Evolutionary conservation across 1,140 invertebrate species (phyloP).

Genomic region (Calephelis virginiensis): DNA sequence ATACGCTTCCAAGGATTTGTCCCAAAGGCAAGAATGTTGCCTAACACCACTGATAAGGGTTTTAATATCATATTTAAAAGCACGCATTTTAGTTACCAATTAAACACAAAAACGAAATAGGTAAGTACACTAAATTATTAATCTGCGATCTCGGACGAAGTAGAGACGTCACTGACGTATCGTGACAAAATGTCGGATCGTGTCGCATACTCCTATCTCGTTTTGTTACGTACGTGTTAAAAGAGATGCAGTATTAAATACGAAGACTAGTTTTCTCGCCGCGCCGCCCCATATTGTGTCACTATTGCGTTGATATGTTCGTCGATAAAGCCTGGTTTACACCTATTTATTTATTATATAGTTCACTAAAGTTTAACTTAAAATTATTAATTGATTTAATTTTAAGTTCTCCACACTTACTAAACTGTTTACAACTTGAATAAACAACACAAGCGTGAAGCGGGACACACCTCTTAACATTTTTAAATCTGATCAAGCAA

Average conservation of each 20-base stretch:
- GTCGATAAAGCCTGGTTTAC: neutral
- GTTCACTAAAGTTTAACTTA: too few species aligned
- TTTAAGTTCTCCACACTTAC: too few species aligned
- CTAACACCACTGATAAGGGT: constrained; percentile 43
- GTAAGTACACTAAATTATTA: constrained; percentile 23
- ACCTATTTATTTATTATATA: too few species aligned
- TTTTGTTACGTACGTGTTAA: constrained; percentile 24
- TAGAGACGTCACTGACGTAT: constrained; percentile 43
- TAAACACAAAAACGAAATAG: constrained; percentile 33
- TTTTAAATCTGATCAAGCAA: too few species aligned
- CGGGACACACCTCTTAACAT: too few species aligned
- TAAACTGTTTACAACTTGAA: too few species aligned
- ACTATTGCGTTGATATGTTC: neutral
- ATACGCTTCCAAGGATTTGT: constrained; percentile 54
- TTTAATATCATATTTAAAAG: constrained; percentile 57
- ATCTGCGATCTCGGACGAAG: constrained; percentile 28
- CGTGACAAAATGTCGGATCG: constrained; percentile 46
- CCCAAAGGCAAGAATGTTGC: constrained; percentile 53
- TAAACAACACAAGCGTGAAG: too few species aligned
- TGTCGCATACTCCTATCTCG: constrained; percentile 35
- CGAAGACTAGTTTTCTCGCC: constrained; percentile 8
- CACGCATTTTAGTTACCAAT: constrained; percentile 30
- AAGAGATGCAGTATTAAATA: constrained; percentile 24
- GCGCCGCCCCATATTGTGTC: too few species aligned
- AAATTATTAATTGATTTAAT: too few species aligned